Conservation (phyloP, 2,888 invertebrate genomes). For the Oasisia sp. region DNA sequence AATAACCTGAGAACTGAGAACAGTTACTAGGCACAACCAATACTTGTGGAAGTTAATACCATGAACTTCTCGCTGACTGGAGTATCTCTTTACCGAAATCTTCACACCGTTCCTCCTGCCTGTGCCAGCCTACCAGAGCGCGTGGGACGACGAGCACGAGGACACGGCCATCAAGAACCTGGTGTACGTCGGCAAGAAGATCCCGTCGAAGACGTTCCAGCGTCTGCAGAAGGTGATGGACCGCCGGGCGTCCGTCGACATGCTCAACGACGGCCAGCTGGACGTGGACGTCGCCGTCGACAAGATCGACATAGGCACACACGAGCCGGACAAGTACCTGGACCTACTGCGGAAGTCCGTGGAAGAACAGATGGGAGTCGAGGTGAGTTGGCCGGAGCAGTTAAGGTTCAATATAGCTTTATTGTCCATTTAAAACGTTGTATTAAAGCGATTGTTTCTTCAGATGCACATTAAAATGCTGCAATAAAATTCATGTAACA, state of each 20-base stretch:
- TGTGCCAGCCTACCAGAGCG: background rate
- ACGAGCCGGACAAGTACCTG: conserved; percentile 35
- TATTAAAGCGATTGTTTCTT: too few relatives aligned
- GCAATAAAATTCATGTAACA: too few relatives aligned
- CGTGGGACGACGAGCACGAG: conserved; percentile 18
- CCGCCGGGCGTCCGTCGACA: background rate
- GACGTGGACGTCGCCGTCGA: conserved; percentile 35
- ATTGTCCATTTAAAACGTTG: too few relatives aligned
- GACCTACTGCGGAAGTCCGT: conserved; percentile 32
- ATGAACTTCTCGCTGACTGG: too few relatives aligned
- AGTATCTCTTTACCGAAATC: too few relatives aligned
- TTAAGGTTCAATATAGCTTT: too few relatives aligned
- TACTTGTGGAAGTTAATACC: too few relatives aligned
- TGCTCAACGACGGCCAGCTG: background rate
- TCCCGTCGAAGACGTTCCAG: conserved; percentile 82
- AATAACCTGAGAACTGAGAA: too few relatives aligned
- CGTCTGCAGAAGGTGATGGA: conserved; percentile 71
- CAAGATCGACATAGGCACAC: conserved; percentile 28
- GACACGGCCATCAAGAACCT: conserved; percentile 30
- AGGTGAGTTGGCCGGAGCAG: background rate
- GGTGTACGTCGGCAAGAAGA: conserved; percentile 39
- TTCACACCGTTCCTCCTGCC: background rate
- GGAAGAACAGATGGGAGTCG: conserved; percentile 23
- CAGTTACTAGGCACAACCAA: too few relatives aligned
- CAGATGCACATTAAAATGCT: too few relatives aligned